Conservation (phyloP, 2,113 vertebrate species). For the Cavia porcellus region DNA sequence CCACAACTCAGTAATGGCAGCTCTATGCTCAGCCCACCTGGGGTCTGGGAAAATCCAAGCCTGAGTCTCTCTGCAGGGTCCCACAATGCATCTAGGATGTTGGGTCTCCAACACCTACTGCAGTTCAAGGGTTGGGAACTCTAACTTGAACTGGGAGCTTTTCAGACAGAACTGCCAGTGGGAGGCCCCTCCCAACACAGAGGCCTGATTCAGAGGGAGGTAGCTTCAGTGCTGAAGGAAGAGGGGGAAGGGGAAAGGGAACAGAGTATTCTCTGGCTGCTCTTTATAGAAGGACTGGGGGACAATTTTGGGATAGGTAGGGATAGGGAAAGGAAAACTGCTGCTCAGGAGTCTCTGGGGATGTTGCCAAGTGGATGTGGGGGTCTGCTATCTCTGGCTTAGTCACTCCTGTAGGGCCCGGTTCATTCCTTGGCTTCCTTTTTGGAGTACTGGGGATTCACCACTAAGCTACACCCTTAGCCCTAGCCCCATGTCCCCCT, state of each 20-base stretch:
- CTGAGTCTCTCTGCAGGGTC: slow-evolving; percentile 60
- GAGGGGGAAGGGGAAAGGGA: background rate
- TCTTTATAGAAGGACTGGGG: background rate
- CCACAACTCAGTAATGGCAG: background rate
- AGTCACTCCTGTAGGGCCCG: background rate
- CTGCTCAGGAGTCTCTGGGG: slow-evolving; percentile 22
- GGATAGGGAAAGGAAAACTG: background rate
- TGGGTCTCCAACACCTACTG: slow-evolving; percentile 66
- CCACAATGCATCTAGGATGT: slow-evolving; percentile 56
- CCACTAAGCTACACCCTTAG: background rate
- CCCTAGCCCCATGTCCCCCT: too few relatives aligned
- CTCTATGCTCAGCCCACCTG: background rate
- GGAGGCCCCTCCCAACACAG: slow-evolving; percentile 47
- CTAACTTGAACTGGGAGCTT: slow-evolving; percentile 8
- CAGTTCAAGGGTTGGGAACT: background rate
- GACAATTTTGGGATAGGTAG: background rate
- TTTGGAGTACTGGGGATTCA: background rate
- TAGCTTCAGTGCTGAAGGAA: slow-evolving; percentile 53
- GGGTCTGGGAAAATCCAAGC: background rate
- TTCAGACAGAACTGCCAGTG: slow-evolving; percentile 17
- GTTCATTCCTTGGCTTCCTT: background rate
- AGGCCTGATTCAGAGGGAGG: slow-evolving; percentile 75
- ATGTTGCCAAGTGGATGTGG: background rate
- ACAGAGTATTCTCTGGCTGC: background rate
- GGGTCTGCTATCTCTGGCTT: background rate